These are phyloP conservation scores for Drosophila lacertosa DNA, from an alignment of 1,140 invertebrate genomes.

Conservation along the genomic window DNA sequence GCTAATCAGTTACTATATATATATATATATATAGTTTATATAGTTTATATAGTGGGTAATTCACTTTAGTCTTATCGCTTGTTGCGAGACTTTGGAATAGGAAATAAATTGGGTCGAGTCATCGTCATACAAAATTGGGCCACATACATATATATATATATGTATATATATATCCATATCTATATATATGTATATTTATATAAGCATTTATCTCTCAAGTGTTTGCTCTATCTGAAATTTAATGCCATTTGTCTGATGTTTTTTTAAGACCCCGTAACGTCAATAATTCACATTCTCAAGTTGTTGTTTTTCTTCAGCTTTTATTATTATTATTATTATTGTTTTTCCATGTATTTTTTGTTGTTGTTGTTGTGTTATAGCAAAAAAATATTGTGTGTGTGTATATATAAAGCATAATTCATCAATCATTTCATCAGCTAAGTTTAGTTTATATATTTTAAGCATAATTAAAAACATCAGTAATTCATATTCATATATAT, in stretches of 20 bases:
- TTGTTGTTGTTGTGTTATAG: constrained; percentile 9
- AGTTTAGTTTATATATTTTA: constrained; percentile 29
- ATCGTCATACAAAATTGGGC: constrained; percentile 34
- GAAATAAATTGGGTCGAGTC: constrained; percentile 27
- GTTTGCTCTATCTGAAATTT: constrained; percentile 16
- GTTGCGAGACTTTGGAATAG: constrained; percentile 33
- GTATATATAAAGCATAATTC: constrained; percentile 61
- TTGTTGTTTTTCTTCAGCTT: constrained; percentile 4
- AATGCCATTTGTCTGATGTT: constrained; percentile 39
- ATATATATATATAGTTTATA: too few relatives aligned
- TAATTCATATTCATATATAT: neutral
- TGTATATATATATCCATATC: neutral
- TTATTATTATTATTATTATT: constrained; percentile 26
- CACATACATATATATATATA: constrained; percentile 5
- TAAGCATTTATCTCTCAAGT: constrained; percentile 11
- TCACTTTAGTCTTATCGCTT: constrained; percentile 25
- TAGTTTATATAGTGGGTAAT: neutral
- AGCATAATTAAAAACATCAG: constrained; percentile 44
- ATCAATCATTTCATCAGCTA: constrained; percentile 67
- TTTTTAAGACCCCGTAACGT: constrained; percentile 33
- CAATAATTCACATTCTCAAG: constrained; percentile 30
- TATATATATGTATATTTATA: constrained; percentile 1
- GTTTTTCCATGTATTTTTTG: constrained; percentile 25
- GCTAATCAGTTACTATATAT: too few relatives aligned
- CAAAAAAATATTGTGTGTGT: constrained; percentile 20